Percentiles rank a stretch among this genome's conserved stretches.
Conservation (phyloP, 2,113 vertebrate species). For the Bothrops jararaca region DNA sequence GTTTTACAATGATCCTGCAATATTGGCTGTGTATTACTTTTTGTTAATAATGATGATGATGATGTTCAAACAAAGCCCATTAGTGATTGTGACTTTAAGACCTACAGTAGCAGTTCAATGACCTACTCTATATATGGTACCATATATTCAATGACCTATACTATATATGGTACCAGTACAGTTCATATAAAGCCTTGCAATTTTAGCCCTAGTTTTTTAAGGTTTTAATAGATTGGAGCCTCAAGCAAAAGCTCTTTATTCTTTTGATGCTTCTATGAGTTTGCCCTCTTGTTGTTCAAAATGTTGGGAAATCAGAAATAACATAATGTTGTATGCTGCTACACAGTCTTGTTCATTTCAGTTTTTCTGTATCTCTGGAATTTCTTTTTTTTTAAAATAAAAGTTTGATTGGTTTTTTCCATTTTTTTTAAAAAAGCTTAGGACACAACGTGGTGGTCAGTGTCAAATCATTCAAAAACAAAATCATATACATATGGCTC, state of each 20-base stretch:
- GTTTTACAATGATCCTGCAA: not conserved
- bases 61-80: not conserved
- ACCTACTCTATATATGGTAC: no score
- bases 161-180: no score
- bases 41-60: not conserved
- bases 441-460: no score
- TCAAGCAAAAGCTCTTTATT: not conserved
- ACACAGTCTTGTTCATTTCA: not conserved
- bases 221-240: not conserved
- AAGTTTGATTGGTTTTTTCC: no score
- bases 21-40: not conserved
- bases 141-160: no score
- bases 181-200: no score
- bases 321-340: not conserved
- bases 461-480: no score
- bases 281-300: slow-evolving; percentile 5
- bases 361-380: slow-evolving; percentile 4
- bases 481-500: no score
- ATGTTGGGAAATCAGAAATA: slow-evolving; percentile 24
- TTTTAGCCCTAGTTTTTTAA: not conserved
- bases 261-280: slow-evolving; percentile 22
- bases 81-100: not conserved
- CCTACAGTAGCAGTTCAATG: not conserved
- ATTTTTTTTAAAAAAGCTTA: no score
- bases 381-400: no score